Percentiles rank a stretch among this genome's conserved stretches.
These are phyloP conservation scores for Sebastes trivittatus DNA, from an alignment of 2,797 vertebrate genomes.

Conservation along the genomic window DNA sequence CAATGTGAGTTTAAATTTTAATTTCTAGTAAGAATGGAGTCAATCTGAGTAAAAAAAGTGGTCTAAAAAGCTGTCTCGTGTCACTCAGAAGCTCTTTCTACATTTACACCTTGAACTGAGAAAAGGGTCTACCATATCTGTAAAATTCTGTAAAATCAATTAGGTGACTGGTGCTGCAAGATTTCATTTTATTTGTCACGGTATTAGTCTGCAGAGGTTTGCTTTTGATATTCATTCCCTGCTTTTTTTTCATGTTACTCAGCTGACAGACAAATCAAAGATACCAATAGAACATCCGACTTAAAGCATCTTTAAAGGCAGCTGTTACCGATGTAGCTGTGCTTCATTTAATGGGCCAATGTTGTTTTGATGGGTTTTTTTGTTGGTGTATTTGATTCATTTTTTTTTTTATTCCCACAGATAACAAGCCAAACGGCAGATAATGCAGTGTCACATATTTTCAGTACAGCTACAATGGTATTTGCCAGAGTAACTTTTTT, in stretches of 20 bases:
- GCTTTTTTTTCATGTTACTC: background rate
- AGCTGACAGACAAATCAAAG: conserved; percentile 7
- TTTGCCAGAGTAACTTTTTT: conserved; percentile 1
- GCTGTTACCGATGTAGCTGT: background rate
- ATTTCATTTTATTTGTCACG: background rate
- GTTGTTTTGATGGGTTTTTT: conserved; percentile 7
- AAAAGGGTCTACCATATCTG: background rate
- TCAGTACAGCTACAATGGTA: conserved; percentile 13
- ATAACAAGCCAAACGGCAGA: conserved; percentile 19
- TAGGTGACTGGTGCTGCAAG: background rate
- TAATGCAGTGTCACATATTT: conserved; percentile 18
- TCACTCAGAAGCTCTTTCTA: background rate
- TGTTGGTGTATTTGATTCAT: background rate
- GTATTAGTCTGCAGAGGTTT: background rate
- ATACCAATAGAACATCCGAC: background rate
- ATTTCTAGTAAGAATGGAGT: background rate
- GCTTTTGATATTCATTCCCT: background rate
- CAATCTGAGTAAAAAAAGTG: background rate
- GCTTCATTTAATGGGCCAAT: conserved; percentile 19
- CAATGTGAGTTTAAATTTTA: background rate
- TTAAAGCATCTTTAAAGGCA: background rate
- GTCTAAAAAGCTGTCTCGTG: background rate
- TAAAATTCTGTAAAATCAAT: background rate
- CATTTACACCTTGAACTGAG: background rate
- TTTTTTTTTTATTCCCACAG: background rate